A percentile compares a stretch with the other conserved stretches of the same genome.
These are phyloP conservation scores for Sphaerophoria rueppellii DNA, from an alignment of 2,888 invertebrate genomes.

Conservation along the genomic window DNA sequence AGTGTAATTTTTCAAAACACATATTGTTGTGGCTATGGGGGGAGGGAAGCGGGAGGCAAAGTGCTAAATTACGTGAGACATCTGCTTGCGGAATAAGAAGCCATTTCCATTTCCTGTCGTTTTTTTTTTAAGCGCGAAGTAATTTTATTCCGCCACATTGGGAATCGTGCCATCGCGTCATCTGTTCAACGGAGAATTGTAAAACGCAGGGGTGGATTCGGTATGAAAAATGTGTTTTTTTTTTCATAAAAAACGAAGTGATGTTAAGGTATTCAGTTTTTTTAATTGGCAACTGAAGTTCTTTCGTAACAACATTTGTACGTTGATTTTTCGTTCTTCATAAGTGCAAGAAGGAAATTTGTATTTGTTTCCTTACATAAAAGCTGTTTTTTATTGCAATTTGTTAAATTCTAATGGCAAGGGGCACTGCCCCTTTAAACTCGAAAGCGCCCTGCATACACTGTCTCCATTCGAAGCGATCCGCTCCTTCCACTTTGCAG, in stretches of 20 bases:
- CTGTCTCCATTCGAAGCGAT: not conserved
- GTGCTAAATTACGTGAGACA: slow-evolving; percentile 46
- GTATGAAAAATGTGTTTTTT: too few species aligned
- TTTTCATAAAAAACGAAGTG: too few species aligned
- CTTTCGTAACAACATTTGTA: too few species aligned
- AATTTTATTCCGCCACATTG: slow-evolving; percentile 44
- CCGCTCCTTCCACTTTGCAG: not conserved
- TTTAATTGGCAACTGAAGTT: too few species aligned
- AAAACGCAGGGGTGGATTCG: not conserved
- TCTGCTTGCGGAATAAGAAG: slow-evolving; percentile 44
- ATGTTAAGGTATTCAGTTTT: not conserved
- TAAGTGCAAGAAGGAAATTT: too few species aligned
- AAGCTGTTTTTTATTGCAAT: not conserved
- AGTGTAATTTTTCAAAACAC: not conserved
- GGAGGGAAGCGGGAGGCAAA: not conserved
- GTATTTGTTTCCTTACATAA: too few species aligned
- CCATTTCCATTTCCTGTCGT: slow-evolving; percentile 43
- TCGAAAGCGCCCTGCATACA: not conserved
- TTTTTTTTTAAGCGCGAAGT: slow-evolving; percentile 13
- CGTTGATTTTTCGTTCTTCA: too few species aligned
- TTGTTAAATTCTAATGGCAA: not conserved
- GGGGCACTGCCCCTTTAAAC: not conserved
- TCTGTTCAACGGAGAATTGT: slow-evolving; percentile 11
- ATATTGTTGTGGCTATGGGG: not conserved
- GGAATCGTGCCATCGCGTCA: not conserved